Percentiles rank a stretch among this genome's conserved stretches.
Conservation (phyloP, 2,888 invertebrate species). For the Sthenelais limicola region DNA sequence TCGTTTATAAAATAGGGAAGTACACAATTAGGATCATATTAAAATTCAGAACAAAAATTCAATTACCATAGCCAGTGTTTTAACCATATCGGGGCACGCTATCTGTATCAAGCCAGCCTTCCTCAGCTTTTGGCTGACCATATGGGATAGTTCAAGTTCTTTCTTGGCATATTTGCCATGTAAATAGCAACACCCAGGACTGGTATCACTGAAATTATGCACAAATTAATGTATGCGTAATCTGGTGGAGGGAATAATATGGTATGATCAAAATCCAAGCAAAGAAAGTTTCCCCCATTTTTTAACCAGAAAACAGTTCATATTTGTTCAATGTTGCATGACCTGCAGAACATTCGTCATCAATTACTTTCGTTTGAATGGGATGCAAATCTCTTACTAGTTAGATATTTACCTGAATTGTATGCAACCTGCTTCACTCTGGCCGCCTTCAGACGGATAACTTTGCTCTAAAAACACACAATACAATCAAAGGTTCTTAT, state of each 20-base stretch:
- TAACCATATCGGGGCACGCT: constrained; percentile 39
- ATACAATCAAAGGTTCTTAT: too few species aligned
- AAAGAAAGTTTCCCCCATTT: neutral
- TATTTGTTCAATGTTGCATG: neutral
- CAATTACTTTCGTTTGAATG: neutral
- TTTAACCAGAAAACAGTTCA: neutral
- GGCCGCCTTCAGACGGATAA: too few species aligned
- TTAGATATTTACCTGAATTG: too few species aligned
- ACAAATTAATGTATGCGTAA: neutral
- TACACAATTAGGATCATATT: too few species aligned
- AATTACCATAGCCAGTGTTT: constrained; percentile 27
- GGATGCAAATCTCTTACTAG: too few species aligned
- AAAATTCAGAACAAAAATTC: neutral
- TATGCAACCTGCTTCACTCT: too few species aligned
- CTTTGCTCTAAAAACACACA: too few species aligned
- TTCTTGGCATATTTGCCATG: neutral
- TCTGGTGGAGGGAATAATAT: neutral
- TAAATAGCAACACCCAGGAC: constrained; percentile 10
- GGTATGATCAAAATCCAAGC: neutral
- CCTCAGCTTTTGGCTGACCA: constrained; percentile 4
- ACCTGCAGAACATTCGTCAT: neutral
- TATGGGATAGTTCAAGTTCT: constrained; percentile 7
- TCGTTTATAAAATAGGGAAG: too few species aligned
- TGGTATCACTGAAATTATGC: constrained; percentile 16
- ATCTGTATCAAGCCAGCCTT: constrained; percentile 28